Evolutionary conservation across 1,140 invertebrate species (phyloP).

Genomic region (Ceratina japonica): DNA sequence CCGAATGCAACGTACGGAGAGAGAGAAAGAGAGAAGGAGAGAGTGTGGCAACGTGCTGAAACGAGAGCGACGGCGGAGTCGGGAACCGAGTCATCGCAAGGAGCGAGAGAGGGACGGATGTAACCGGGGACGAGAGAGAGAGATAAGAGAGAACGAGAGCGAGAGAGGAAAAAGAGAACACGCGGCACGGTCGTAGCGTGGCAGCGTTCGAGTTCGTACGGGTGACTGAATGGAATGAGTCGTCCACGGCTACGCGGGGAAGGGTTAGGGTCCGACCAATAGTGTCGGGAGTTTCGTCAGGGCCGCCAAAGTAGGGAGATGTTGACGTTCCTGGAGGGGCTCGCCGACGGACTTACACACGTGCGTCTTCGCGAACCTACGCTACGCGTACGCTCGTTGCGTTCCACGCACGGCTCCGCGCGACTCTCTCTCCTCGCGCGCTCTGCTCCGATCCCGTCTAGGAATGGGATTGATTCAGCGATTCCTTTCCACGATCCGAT

Average conservation of each 20-base stretch:
- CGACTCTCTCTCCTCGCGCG: background rate
- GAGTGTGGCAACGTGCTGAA: too few species aligned
- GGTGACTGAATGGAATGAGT: slow-evolving; percentile 66
- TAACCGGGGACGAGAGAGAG: background rate
- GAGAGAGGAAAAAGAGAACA: slow-evolving; percentile 28
- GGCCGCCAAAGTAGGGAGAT: slow-evolving; percentile 21
- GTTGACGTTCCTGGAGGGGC: slow-evolving; percentile 7
- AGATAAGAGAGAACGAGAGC: slow-evolving; percentile 13
- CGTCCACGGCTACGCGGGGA: slow-evolving; percentile 31
- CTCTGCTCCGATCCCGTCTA: background rate
- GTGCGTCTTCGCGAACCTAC: slow-evolving; percentile 65
- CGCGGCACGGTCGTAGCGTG: slow-evolving; percentile 43
- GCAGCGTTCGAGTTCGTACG: slow-evolving; percentile 56
- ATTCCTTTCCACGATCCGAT: background rate
- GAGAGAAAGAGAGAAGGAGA: slow-evolving; percentile 4
- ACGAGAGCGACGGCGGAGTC: too few species aligned
- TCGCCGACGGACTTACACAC: slow-evolving; percentile 57
- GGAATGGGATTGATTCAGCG: background rate
- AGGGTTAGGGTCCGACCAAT: slow-evolving; percentile 46
- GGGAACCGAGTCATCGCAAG: too few species aligned
- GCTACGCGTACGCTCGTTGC: slow-evolving; percentile 67
- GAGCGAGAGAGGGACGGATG: slow-evolving; percentile 5
- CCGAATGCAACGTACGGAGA: slow-evolving; percentile 11
- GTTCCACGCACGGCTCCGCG: slow-evolving; percentile 40
- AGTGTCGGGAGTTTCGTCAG: slow-evolving; percentile 36